Conservation (phyloP, 2,888 invertebrate genomes). For the Onchidella celtica region DNA sequence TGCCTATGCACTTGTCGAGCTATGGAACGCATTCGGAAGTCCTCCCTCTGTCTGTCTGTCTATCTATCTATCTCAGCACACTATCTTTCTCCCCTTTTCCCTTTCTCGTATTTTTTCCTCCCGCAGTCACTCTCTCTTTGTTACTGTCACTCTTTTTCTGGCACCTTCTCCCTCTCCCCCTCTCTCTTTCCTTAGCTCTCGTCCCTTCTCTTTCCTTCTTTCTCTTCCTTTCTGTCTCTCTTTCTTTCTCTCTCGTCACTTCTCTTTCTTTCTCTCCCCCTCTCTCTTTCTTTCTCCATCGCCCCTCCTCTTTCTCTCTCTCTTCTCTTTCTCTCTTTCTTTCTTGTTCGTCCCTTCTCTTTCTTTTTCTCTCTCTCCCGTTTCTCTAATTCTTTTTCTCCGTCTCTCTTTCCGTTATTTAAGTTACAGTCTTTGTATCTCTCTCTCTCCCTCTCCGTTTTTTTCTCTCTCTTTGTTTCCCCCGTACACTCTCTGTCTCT, state of each 20-base stretch:
- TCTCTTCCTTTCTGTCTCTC: neutral
- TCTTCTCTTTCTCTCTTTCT: neutral
- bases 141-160: neutral
- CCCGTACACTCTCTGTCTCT: too few species aligned
- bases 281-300: neutral
- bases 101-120: neutral
- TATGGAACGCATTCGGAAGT: too few species aligned
- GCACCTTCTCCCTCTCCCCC: neutral
- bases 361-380: constrained; percentile 10
- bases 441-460: too few species aligned
- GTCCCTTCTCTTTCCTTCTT: neutral
- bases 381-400: constrained; percentile 28
- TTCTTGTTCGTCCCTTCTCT: neutral
- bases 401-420: neutral
- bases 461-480: too few species aligned
- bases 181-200: neutral
- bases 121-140: neutral
- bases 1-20: too few species aligned
- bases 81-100: too few species aligned
- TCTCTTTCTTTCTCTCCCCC: constrained; percentile 4
- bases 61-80: too few species aligned
- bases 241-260: neutral
- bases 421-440: neutral
- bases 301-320: neutral
- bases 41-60: too few species aligned